phyloP scores from a whole-genome alignment of 2,888 invertebrate species.

The Alentia gelatinosa region DNA sequence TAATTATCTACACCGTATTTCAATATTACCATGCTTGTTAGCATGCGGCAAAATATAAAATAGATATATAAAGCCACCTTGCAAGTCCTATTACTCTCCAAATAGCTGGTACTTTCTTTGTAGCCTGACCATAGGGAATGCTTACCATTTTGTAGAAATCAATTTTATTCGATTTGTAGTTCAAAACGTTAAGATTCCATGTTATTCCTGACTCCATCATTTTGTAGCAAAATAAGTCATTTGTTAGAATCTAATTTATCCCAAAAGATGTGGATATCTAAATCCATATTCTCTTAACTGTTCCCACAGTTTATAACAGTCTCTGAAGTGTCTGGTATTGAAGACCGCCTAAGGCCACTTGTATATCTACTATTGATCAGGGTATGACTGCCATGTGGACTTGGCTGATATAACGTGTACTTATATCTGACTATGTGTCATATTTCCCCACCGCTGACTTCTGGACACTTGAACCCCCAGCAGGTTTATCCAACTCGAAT shows the following conservation, averaged over 20 bases:
- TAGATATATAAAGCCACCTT: not conserved
- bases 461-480: not conserved
- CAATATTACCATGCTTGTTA: not conserved
- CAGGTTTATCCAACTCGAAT: not conserved
- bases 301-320: not conserved
- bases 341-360: not conserved
- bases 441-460: not conserved
- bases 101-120: not conserved
- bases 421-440: not conserved
- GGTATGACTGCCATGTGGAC: not conserved
- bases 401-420: not conserved
- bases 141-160: no score
- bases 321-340: not conserved
- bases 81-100: not conserved
- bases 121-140: no score
- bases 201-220: not conserved
- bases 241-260: not conserved
- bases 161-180: not conserved
- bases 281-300: not conserved
- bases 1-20: not conserved
- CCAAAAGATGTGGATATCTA: not conserved
- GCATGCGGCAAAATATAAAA: not conserved
- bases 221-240: not conserved
- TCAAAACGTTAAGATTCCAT: not conserved
- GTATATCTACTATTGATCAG: not conserved